Percentiles rank a stretch among this genome's conserved stretches.
Evolutionary conservation across 2,888 invertebrate genomes (phyloP).

Genomic region (Dynastes grantii): DNA sequence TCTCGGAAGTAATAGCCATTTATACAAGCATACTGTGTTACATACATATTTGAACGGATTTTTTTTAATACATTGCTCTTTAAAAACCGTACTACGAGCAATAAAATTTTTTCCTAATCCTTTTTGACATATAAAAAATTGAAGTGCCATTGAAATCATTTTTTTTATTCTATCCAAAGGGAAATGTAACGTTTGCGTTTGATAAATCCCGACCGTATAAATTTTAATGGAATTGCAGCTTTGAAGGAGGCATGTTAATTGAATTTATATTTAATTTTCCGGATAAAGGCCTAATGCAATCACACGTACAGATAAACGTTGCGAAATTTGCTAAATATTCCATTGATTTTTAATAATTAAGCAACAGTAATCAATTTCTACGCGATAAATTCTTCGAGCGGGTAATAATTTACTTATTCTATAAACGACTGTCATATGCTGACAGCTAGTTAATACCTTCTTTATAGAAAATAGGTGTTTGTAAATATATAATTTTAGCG

Average conservation of each 20-base stretch:
- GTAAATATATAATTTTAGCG: too few species aligned
- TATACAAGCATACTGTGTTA: slow-evolving; percentile 27
- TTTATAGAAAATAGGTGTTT: too few species aligned
- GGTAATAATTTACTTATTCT: not conserved
- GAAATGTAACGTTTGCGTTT: slow-evolving; percentile 36
- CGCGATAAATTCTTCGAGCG: not conserved
- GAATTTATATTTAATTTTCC: slow-evolving; percentile 11
- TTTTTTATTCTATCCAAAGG: too few species aligned
- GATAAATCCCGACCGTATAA: slow-evolving; percentile 23
- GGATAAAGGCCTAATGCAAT: slow-evolving; percentile 9
- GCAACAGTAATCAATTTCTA: not conserved
- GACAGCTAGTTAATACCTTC: too few species aligned
- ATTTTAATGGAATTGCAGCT: slow-evolving; percentile 18
- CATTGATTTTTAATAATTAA: slow-evolving; percentile 7
- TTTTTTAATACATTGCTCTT: too few species aligned
- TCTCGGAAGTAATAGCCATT: slow-evolving; percentile 42
- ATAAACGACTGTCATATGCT: not conserved
- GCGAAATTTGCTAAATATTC: not conserved
- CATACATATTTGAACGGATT: slow-evolving; percentile 41
- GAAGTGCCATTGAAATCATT: slow-evolving; percentile 38
- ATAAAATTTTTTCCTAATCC: slow-evolving; percentile 28
- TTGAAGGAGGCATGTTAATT: slow-evolving; percentile 15
- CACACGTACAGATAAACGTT: not conserved
- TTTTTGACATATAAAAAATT: slow-evolving; percentile 39
- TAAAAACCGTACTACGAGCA: slow-evolving; percentile 22